These are phyloP conservation scores for Epizoanthus ramosus DNA, from an alignment of 92 coral and sea anemone species.

Conservation along the genomic window DNA sequence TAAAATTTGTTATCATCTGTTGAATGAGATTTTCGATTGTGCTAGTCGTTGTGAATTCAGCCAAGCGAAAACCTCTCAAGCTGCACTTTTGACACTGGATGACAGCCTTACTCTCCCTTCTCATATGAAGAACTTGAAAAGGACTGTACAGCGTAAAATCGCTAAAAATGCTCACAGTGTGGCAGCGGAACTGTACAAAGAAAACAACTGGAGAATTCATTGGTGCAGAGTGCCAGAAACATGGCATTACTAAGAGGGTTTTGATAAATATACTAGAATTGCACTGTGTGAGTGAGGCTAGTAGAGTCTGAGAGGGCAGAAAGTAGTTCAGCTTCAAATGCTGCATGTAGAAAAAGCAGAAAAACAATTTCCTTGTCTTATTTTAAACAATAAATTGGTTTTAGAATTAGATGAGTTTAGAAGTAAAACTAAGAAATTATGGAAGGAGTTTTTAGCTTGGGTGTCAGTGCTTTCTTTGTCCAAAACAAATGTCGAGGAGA, in stretches of 20 bases:
- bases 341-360: neutral
- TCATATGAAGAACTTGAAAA: constrained; percentile 19
- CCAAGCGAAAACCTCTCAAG: constrained; percentile 17
- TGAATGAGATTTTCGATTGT: constrained; percentile 15
- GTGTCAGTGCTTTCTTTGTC: constrained; percentile 8
- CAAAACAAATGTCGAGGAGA: constrained; percentile 15
- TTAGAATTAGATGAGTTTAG: constrained; percentile 6
- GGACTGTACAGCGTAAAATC: constrained; percentile 17
- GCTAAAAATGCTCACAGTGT: neutral
- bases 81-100: constrained; percentile 14
- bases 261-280: neutral
- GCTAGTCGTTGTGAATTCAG: constrained; percentile 22
- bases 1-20: constrained; percentile 24
- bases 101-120: constrained; percentile 2
- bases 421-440: constrained; percentile 2
- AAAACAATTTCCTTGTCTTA: neutral
- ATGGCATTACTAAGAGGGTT: constrained; percentile 16
- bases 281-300: neutral
- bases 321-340: neutral
- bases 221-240: constrained; percentile 26
- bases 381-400: constrained; percentile 15
- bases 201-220: neutral
- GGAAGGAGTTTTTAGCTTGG: constrained; percentile 20
- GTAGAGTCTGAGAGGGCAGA: neutral
- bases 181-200: constrained; percentile 15